Evolutionary conservation across 2,797 vertebrate species (phyloP).

Genomic region (Caiman crocodilus): DNA sequence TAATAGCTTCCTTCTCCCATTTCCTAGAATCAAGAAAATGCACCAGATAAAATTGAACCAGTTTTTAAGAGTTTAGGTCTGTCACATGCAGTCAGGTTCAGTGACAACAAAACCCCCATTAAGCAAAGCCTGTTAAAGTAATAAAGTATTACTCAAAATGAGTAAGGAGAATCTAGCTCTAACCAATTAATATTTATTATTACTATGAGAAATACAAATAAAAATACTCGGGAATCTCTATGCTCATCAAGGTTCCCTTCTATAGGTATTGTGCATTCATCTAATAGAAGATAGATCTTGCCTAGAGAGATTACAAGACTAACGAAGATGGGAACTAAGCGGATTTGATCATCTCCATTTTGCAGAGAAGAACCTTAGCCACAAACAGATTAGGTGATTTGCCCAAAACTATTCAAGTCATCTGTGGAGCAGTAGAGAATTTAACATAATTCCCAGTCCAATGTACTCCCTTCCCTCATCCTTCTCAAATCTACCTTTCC

Average conservation of each 20-base stretch:
- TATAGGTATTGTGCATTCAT: not conserved
- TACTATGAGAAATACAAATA: not conserved
- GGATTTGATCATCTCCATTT: not conserved
- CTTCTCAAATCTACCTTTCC: not conserved
- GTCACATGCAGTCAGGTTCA: conserved; percentile 1
- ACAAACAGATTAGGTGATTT: not conserved
- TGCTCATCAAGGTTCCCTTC: not conserved
- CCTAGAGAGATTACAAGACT: not conserved
- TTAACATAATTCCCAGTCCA: not conserved
- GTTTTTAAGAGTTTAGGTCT: not conserved
- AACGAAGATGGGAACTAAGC: not conserved
- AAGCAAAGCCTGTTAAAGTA: not conserved
- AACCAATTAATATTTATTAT: conserved; percentile 37
- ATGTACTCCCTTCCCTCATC: not conserved
- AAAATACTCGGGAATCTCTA: not conserved
- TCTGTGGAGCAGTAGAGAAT: not conserved
- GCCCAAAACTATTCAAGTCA: not conserved
- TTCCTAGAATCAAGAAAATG: not conserved
- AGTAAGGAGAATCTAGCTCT: not conserved
- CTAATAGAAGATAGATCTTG: not conserved
- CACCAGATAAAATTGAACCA: not conserved
- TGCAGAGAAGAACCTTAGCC: rapidly evolving
- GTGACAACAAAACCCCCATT: not conserved
- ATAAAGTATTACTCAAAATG: not conserved
- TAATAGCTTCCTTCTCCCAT: not conserved